Base-by-base conservation (phyloP, 2,113 vertebrate genomes). In the Dasypus novemcinctus region DNA sequence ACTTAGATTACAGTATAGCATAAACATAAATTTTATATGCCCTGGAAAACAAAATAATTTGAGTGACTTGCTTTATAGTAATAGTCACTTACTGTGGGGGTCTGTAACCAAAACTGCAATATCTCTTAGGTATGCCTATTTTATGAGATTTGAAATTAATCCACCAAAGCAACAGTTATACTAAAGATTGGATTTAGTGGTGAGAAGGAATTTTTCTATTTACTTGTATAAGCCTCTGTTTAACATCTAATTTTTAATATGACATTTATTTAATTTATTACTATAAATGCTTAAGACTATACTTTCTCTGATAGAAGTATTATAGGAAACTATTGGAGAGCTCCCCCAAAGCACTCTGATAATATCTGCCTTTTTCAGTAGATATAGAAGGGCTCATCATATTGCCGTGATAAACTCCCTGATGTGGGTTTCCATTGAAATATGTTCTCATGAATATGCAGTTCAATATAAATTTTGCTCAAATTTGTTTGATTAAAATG, bases 381-480 rank as follows among this genome's bases (percentile, higher is more conserved):
- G 18, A 49, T 18, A 72, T 33, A 41, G 12, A 6, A 23, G 25
- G 20, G 15, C 52, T 86, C 27, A 86, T 23, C 17, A 72, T 29
- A 36, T 17, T 10, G n/a, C 46, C 8, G 46, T 80, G 29, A 31
- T 71, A 64, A 87, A 38, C 15, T 49, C 17, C 36, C 15, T 29
- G 27, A 69, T 43, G 4, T 36, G 36, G 1, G 23, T 80, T 87
- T 61, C 46, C 57, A 29, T 61, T 68, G 7, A 66, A 68, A 36
- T 1, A 79, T 20, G 4, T 29, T 82, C 79, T 75, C 68, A 68
- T 3, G 36, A 69, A 76, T 66, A 41, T 52, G 36, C 3, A 29
- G 61, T 75, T 61, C 75, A 92, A 15, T 81, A 75, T 21, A 87
- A 95, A 61, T 92, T 49, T 76, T 76, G 25, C n/a, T 87, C 41